Evolutionary conservation across 1,140 invertebrate genomes (phyloP).

Genomic region (Lasioglossum baleicum): DNA sequence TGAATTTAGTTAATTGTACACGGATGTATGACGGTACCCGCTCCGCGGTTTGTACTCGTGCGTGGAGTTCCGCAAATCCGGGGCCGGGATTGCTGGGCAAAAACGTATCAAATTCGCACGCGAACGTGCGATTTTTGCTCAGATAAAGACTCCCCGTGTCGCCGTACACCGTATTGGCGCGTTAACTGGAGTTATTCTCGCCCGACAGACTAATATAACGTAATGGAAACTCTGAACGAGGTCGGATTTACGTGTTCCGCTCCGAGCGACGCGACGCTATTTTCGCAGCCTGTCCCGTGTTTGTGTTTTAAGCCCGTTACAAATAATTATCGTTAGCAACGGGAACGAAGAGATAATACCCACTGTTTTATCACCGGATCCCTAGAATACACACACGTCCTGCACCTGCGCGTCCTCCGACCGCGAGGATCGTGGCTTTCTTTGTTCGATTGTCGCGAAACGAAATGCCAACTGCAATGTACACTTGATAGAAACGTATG

Average conservation of each 20-base stretch:
- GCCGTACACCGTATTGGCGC: conserved; percentile 26
- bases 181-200: conserved; percentile 23
- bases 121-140: conserved; percentile 19
- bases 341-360: conserved; percentile 37
- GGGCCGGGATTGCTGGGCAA: background rate
- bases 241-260: conserved; percentile 55
- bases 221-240: conserved; percentile 54
- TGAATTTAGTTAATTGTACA: background rate
- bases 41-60: background rate
- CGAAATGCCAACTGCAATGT: background rate
- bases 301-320: conserved; percentile 45
- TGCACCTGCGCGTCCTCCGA: background rate
- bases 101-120: background rate
- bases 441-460: background rate
- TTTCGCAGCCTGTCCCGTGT: conserved; percentile 37
- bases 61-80: background rate
- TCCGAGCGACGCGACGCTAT: conserved; percentile 50
- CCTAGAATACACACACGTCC: conserved; percentile 22
- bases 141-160: conserved; percentile 8
- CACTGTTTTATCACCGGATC: conserved; percentile 44
- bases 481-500: background rate
- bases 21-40: background rate
- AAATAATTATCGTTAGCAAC: conserved; percentile 52
- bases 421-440: conserved; percentile 2
- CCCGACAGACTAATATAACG: conserved; percentile 50